A percentile compares a stretch with the other conserved stretches of the same genome.
phyloP scores from a whole-genome alignment of 1,140 invertebrate species.

The Branchinecta lynchi region DNA sequence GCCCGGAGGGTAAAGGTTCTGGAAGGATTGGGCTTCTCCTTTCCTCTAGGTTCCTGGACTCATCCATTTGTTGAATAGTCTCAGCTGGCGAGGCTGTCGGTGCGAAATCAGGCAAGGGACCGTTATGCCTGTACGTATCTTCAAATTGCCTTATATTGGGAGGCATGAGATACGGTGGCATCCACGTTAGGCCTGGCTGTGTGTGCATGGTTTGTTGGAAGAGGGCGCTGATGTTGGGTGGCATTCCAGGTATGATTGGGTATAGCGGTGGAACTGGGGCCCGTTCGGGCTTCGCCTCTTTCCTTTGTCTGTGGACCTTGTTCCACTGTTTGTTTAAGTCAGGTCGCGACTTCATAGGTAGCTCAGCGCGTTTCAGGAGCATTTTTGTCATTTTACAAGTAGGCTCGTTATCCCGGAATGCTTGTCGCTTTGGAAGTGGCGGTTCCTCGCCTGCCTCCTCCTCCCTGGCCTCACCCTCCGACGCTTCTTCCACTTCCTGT shows the following conservation, averaged over 20 bases:
- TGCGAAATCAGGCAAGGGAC: no score
- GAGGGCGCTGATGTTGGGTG: not conserved
- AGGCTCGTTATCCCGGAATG: not conserved
- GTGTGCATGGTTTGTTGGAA: not conserved
- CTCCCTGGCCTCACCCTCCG: no score
- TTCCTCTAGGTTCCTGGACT: not conserved
- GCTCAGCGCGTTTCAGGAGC: not conserved
- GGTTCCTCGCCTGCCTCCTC: not conserved
- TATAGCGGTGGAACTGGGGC: not conserved
- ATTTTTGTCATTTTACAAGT: constrained; percentile 9
- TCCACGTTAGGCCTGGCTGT: not conserved
- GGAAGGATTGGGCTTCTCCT: not conserved
- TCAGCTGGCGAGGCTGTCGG: no score
- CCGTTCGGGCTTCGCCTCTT: not conserved
- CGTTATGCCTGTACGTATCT: not conserved
- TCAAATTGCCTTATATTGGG: not conserved
- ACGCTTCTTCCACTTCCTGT: not conserved
- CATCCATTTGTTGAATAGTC: not conserved
- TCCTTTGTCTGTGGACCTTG: not conserved
- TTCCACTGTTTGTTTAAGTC: not conserved
- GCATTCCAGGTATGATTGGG: not conserved
- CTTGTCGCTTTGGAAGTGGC: not conserved
- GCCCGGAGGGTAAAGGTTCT: not conserved
- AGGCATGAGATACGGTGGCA: not conserved
- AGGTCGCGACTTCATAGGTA: not conserved